Evolutionary conservation across 2,888 invertebrate species (phyloP), one percentile per base, ranked within the genome.

Genomic region (Cancer borealis): DNA sequence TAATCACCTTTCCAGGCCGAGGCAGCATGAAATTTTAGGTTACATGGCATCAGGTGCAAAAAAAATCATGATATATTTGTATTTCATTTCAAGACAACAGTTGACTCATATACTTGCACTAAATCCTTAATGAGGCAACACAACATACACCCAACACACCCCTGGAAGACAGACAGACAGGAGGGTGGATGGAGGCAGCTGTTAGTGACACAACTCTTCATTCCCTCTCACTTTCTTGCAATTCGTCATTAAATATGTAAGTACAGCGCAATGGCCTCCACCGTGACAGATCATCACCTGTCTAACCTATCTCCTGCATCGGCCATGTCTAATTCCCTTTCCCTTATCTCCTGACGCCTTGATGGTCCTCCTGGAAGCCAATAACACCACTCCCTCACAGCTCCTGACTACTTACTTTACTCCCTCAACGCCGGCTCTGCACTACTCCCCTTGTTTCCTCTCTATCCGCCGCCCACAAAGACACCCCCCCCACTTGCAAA

Each of bases 331-430:
- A 79, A 79, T 79, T 30, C 79, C 79, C 30, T 79, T 79, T 26
- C 30, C 79, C 79, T 79, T 79, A 79, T 79, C 79, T 79, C 79
- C 30, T 79, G 79, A 79, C 79, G 79, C 79, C 30, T 30, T 79
- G 30, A 79, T 79, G 79, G 26, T 12, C 79, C 79, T 30, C 30
- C 54, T 54, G 54, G 54, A 12, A 54, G 54, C 54, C 54, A 12
- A 39, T 73, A 73, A 73, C 12, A 54, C 21, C n/a, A 30, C 79
- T 21, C 30, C 30, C 79, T 30, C 12, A 30, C 79, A 79, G 30
- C 79, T 10, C 79, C 79, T 10, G 26, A 79, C 79, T 3, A 79
- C 79, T 79, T 12, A 54, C 54, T 54, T 66, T 21, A 21, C 66
- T 14, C 66, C 21, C 66, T 66, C 21, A 66, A 12, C 66, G 17